A percentile compares a stretch with the other conserved stretches of the same genome.
These are phyloP conservation scores for Malurus leucopterus DNA, from an alignment of 2,797 vertebrate species.

Conservation along the genomic window DNA sequence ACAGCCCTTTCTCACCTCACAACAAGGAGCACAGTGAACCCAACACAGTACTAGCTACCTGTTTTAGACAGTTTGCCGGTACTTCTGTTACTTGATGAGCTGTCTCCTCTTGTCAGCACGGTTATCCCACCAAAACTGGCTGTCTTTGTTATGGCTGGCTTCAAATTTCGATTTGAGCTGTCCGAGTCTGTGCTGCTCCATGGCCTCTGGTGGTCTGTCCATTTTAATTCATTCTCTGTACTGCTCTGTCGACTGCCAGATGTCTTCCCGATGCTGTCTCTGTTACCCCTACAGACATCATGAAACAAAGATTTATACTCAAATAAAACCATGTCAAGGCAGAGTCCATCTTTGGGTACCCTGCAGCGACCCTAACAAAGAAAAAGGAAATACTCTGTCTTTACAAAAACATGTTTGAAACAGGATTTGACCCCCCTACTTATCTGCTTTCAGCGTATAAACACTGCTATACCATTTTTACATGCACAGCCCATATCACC, in stretches of 20 bases:
- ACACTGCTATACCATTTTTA: neutral
- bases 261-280: constrained; percentile 81
- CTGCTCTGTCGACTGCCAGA: constrained; percentile 93
- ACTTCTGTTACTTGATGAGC: constrained; percentile 75
- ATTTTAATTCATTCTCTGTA: constrained; percentile 84
- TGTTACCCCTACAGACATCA: constrained; percentile 78
- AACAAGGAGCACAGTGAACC: neutral
- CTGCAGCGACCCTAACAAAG: neutral
- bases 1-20: neutral
- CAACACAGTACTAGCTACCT: constrained; percentile 75
- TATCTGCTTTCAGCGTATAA: neutral
- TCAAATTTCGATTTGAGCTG: constrained; percentile 84
- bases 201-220: constrained; percentile 85
- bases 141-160: constrained; percentile 80
- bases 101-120: constrained; percentile 78
- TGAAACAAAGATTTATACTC: neutral
- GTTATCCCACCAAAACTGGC: constrained; percentile 81
- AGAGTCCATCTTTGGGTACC: neutral
- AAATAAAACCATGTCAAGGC: neutral
- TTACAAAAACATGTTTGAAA: neutral
- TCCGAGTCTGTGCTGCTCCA: constrained; percentile 98
- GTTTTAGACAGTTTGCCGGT: constrained; percentile 81
- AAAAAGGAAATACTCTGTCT: neutral
- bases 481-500: neutral
- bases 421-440: neutral